phyloP scores from a whole-genome alignment of 2,797 vertebrate genomes.

The Vultur gryphus region DNA sequence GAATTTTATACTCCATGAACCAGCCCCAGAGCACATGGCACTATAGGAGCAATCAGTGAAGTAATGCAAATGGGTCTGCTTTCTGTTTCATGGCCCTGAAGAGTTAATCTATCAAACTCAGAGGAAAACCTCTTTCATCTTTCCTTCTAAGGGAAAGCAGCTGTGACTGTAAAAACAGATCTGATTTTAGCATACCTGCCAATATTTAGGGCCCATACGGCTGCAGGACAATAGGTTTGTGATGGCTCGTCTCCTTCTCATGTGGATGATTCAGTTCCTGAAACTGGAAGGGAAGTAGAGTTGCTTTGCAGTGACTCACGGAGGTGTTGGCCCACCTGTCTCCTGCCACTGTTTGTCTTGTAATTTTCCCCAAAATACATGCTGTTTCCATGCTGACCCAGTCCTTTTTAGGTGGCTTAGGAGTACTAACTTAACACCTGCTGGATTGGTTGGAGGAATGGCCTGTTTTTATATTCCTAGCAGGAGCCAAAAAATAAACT shows the following conservation, averaged over 20 bases:
- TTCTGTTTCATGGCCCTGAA: background rate
- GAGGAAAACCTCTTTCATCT: constrained; percentile 16
- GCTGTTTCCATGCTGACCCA: background rate
- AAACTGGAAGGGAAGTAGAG: background rate
- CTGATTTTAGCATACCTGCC: background rate
- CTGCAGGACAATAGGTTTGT: background rate
- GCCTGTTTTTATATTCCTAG: background rate
- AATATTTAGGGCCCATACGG: background rate
- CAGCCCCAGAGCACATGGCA: accelerated
- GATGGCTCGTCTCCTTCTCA: background rate
- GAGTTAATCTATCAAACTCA: background rate
- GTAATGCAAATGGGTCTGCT: background rate
- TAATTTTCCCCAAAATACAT: background rate
- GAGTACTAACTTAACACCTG: background rate
- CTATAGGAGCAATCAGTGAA: background rate
- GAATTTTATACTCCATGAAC: background rate
- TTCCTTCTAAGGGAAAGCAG: constrained; percentile 59
- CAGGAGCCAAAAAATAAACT: background rate
- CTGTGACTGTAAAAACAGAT: background rate
- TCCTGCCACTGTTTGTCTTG: background rate
- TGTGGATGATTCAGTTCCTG: background rate
- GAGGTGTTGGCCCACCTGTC: background rate
- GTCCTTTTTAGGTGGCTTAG: background rate
- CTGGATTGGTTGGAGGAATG: background rate
- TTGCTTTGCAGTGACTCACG: background rate